Conservation (phyloP, 2,113 vertebrate genomes). For the Protobothrops flavoviridis region DNA sequence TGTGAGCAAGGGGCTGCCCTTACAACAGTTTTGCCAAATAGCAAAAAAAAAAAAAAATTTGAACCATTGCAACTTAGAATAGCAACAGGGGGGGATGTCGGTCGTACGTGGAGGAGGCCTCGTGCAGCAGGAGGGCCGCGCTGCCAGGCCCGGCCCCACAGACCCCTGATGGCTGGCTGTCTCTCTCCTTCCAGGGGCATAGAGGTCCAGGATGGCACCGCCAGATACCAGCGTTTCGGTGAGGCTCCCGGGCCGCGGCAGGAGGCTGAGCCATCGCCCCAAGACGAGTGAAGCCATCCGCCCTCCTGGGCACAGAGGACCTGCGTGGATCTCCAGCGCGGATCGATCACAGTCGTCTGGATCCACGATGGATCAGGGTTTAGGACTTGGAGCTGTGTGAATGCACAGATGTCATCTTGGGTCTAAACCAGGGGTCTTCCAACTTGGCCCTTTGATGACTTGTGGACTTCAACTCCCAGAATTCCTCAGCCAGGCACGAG, state of each 20-base stretch:
- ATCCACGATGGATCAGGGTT: background rate
- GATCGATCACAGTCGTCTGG: background rate
- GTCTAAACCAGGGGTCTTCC: background rate
- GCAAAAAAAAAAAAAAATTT: background rate
- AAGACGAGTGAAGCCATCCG: fast-evolving
- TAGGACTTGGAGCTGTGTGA: background rate
- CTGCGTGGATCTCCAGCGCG: too few relatives aligned
- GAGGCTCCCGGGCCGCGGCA: background rate
- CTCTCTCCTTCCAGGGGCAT: slow-evolving; percentile 17
- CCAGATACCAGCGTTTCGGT: slow-evolving; percentile 22
- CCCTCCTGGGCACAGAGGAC: background rate
- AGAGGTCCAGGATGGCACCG: slow-evolving; percentile 20
- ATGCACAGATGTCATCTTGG: background rate
- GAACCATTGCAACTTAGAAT: background rate
- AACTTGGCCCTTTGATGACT: background rate
- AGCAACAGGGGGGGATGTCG: background rate
- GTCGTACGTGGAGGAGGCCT: background rate
- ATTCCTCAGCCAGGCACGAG: too few relatives aligned
- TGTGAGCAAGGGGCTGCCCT: background rate
- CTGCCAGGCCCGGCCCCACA: background rate
- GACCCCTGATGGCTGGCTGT: fast-evolving
- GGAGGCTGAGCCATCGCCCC: background rate
- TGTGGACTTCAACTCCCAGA: background rate
- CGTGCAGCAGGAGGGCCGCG: fast-evolving
- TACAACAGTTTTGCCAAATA: background rate